Conservation (phyloP, 2,797 vertebrate species). For the Hafferia zeledoni region DNA sequence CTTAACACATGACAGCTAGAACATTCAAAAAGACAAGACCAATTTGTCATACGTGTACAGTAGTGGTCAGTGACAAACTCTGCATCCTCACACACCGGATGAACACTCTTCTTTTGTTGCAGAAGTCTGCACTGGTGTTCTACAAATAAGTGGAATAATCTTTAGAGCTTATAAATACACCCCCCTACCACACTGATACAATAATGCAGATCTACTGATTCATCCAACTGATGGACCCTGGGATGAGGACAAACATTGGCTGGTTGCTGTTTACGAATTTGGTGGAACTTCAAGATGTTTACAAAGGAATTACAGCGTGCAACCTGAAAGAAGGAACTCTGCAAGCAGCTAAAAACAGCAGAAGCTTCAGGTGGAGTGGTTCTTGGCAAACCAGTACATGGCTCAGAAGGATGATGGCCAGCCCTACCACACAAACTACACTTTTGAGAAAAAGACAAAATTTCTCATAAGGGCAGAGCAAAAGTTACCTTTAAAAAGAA, state of each 20-base stretch:
- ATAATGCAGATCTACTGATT: background rate
- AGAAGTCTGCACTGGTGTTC: background rate
- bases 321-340: background rate
- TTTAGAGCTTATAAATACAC: background rate
- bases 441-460: background rate
- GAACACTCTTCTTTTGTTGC: background rate
- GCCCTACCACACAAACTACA: background rate
- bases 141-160: background rate
- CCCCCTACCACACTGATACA: background rate
- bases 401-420: background rate
- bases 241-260: background rate
- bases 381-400: background rate
- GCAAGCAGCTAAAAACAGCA: background rate
- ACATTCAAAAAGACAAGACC: background rate
- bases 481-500: background rate
- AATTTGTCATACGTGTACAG: background rate
- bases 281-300: background rate
- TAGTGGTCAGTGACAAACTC: background rate
- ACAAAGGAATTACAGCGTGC: background rate
- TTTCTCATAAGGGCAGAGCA: fast-evolving
- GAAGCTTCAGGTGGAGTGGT: background rate
- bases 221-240: background rate
- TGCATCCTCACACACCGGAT: background rate
- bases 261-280: background rate
- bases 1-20: background rate